Evolutionary conservation across 2,888 invertebrate species (phyloP), one percentile per base, ranked within the genome.

Genomic region (Drosophila monieri): DNA sequence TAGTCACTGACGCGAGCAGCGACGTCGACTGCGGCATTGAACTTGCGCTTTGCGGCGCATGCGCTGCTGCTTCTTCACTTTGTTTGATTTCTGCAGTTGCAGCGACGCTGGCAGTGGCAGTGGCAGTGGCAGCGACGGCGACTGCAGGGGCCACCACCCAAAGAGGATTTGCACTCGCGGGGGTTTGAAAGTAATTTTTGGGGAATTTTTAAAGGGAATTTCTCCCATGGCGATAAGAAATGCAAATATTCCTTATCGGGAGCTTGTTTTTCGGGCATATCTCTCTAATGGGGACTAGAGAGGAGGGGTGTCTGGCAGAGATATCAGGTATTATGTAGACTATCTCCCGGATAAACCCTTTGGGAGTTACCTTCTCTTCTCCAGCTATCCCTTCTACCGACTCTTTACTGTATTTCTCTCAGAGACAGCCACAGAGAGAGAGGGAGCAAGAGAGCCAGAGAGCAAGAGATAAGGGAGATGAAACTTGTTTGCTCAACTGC

Each of bases 401-500:
- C 21, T 54, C 6, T 44, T 14, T 27, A 59, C 60, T 59, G 60
- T 59, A 21, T 46, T 44, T 10, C 21, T 46, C 18, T 5, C 44
- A 43, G 6, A 43, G 21, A n/a, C n/a, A 27, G 12, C 10, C 18
- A 21, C 8, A 25, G 61, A 44, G 10, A n/a, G 27, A 35, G 56
- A 39, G 56, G 18, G 27, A 14, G 37, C 10, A 9, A 12, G 12
- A 43, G 25, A n/a, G n/a, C n/a, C n/a, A n/a, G n/a, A n/a, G n/a
- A n/a, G n/a, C n/a, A n/a, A n/a, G n/a, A 43, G 60, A 60, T 60
- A 60, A 60, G 61, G 51, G 56, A 61, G 60, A 61, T 61, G 60
- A 27, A 79, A 79, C 79, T 85, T 65, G 80, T 85, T 85, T 83
- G 67, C 72, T 73, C 44, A 43, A 35, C 52, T 53, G 65, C 35